Percentiles rank a stretch among this genome's conserved stretches.
Conservation (phyloP, 1,140 invertebrate species). For the Sitophilus oryzae region DNA sequence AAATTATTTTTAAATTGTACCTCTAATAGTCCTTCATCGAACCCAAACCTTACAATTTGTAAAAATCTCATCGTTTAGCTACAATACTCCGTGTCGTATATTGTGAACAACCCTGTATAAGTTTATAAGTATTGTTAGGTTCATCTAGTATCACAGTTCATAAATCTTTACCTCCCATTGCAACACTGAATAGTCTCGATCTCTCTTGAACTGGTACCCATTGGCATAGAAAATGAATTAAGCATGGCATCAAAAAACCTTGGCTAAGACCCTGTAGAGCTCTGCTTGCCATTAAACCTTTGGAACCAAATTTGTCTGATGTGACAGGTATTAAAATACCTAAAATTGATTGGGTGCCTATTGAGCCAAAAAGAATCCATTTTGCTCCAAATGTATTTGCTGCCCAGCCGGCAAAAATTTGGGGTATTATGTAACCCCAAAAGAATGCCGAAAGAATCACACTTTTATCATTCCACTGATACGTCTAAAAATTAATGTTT, state of each 20-base stretch:
- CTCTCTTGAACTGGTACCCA: slow-evolving; percentile 63
- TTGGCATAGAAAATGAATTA: slow-evolving; percentile 71
- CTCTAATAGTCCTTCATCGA: no score
- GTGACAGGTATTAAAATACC: slow-evolving; percentile 51
- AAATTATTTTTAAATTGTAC: no score
- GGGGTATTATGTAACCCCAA: slow-evolving; percentile 53
- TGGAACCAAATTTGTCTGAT: slow-evolving; percentile 49
- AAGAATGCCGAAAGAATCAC: slow-evolving; percentile 61
- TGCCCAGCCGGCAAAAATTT: slow-evolving; percentile 62
- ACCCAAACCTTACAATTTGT: no score
- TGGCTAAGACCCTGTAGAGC: slow-evolving; percentile 70
- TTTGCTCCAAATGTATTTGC: slow-evolving; percentile 57
- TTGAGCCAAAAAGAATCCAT: slow-evolving; percentile 54
- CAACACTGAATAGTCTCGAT: slow-evolving; percentile 51
- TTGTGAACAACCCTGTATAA: no score
- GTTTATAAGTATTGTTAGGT: no score
- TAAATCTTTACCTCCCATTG: slow-evolving; percentile 51
- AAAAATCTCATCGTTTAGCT: no score
- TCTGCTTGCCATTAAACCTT: slow-evolving; percentile 55
- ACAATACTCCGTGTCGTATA: no score
- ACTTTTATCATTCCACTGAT: slow-evolving; percentile 48
- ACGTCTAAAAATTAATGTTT: slow-evolving; percentile 24
- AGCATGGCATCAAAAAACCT: slow-evolving; percentile 70
- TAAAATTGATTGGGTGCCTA: slow-evolving; percentile 49
- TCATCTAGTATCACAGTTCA: no score